These are phyloP conservation scores for Biston betularia DNA, from an alignment of 2,888 invertebrate species.

Conservation along the genomic window DNA sequence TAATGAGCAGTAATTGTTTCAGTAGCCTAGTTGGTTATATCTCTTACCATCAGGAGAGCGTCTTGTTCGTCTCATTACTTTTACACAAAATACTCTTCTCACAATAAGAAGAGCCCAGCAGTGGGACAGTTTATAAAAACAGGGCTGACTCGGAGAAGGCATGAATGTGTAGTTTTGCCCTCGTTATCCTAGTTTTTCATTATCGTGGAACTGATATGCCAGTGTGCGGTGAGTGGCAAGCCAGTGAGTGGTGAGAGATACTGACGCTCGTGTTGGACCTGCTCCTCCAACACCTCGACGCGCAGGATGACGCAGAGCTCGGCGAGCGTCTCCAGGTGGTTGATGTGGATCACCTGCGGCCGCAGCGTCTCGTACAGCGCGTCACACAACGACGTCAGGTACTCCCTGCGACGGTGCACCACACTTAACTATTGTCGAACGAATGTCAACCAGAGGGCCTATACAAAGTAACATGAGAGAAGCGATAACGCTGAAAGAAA, in stretches of 20 bases:
- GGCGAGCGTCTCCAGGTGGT: slow-evolving; percentile 98
- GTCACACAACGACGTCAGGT: slow-evolving; percentile 94
- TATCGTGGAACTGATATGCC: too few species aligned
- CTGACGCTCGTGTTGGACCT: slow-evolving; percentile 93
- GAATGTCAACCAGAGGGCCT: too few species aligned
- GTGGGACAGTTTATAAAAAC: too few species aligned
- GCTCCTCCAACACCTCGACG: slow-evolving; percentile 96
- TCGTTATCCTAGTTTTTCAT: too few species aligned
- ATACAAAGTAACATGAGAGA: not conserved
- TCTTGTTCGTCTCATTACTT: too few species aligned
- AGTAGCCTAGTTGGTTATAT: too few species aligned
- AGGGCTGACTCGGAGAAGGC: too few species aligned
- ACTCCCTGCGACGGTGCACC: slow-evolving; percentile 83
- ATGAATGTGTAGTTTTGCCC: too few species aligned
- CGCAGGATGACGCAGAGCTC: slow-evolving; percentile 98
- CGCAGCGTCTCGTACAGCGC: slow-evolving; percentile 96
- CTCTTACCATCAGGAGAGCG: too few species aligned
- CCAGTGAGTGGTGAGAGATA: slow-evolving; percentile 24
- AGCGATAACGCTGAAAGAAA: not conserved
- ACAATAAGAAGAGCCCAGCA: too few species aligned
- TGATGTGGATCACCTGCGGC: slow-evolving; percentile 97
- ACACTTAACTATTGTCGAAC: not conserved
- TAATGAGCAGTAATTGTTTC: too few species aligned
- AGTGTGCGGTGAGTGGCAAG: not conserved
- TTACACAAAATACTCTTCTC: too few species aligned